phyloP scores from a whole-genome alignment of 1,140 invertebrate species.

The Mizuhopecten yessoensis region DNA sequence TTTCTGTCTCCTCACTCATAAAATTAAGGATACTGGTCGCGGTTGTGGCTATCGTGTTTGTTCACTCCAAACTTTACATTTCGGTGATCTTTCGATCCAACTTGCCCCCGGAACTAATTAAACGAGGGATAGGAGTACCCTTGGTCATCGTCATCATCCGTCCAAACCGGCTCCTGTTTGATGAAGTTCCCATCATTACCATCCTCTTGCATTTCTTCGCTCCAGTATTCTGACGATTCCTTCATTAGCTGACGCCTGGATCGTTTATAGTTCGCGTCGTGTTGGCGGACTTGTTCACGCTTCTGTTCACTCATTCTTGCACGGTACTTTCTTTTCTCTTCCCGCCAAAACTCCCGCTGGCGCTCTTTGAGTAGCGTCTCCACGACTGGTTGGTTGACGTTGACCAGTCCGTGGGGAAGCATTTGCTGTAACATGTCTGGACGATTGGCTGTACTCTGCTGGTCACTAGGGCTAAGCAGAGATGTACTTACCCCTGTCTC shows the following conservation, averaged over 20 bases:
- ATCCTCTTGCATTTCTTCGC: not conserved
- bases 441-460: not conserved
- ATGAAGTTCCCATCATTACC: not conserved
- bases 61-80: not conserved
- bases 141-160: not conserved
- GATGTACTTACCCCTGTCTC: not conserved
- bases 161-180: conserved; percentile 15
- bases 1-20: not conserved
- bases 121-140: not conserved
- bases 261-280: not conserved
- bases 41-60: not conserved
- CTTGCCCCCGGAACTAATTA: not conserved
- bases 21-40: not conserved
- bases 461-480: not conserved
- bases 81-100: not conserved
- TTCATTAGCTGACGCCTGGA: not conserved
- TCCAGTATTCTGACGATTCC: conserved; percentile 7
- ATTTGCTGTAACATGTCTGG: not conserved
- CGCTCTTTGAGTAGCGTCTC: not conserved
- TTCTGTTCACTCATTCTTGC: conserved; percentile 22
- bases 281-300: not conserved
- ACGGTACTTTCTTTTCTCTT: conserved; percentile 20
- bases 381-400: not conserved
- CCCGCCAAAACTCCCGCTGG: not conserved
- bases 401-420: not conserved